Evolutionary conservation across 2,888 invertebrate species (phyloP).

Genomic region (Hymenopus coronatus): DNA sequence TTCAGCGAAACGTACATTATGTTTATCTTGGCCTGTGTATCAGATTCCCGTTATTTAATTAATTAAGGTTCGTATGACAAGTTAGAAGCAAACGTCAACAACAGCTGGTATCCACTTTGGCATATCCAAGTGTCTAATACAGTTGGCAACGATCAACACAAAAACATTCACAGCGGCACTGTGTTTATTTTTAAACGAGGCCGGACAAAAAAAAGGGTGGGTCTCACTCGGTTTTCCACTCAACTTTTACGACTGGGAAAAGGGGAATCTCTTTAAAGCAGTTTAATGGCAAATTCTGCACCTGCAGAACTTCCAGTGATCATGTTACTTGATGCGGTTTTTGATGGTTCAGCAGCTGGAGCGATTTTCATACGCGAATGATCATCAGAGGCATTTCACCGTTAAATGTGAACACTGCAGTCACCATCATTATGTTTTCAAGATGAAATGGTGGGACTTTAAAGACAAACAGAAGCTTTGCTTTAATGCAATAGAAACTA

Average conservation of each 20-base stretch:
- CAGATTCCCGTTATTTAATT: background rate
- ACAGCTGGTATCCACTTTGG: background rate
- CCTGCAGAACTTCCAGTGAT: too few relatives aligned
- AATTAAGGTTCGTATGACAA: background rate
- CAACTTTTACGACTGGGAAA: background rate
- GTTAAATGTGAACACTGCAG: background rate
- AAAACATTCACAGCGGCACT: background rate
- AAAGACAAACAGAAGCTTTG: too few relatives aligned
- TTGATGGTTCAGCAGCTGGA: too few relatives aligned
- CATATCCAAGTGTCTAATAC: background rate
- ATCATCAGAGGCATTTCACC: background rate
- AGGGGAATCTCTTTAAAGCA: background rate
- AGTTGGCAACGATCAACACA: background rate
- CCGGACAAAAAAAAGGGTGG: background rate
- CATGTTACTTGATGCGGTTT: too few relatives aligned
- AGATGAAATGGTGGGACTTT: too few relatives aligned
- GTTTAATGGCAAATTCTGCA: too few relatives aligned
- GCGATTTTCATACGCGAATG: background rate
- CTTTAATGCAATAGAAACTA: too few relatives aligned
- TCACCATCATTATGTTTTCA: too few relatives aligned
- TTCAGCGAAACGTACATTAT: background rate
- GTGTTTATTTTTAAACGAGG: background rate
- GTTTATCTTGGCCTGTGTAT: background rate
- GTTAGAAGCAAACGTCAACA: background rate
- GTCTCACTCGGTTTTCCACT: background rate